These are phyloP conservation scores for Meteorus sp. DNA, from an alignment of 1,140 invertebrate species.

Conservation along the genomic window DNA sequence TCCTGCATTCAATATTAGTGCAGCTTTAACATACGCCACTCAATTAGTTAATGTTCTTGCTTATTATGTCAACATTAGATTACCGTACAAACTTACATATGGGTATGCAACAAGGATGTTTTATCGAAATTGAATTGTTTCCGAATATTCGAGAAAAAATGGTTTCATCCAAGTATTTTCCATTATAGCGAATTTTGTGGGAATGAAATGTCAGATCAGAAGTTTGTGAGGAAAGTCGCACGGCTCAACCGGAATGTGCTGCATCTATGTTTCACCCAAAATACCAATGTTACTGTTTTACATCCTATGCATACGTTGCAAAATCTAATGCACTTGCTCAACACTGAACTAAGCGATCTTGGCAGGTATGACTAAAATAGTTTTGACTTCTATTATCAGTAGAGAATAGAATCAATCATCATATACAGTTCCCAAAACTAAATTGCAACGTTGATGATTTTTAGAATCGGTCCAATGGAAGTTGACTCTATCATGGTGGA, in stretches of 20 bases:
- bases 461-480: constrained; percentile 64
- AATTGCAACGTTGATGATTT: not conserved
- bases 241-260: constrained; percentile 81
- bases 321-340: constrained; percentile 73
- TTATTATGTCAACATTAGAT: constrained; percentile 73
- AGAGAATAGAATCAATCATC: not conserved
- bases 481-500: constrained; percentile 58
- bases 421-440: constrained; percentile 2
- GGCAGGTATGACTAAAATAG: constrained; percentile 62
- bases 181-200: constrained; percentile 73
- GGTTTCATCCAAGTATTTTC: constrained; percentile 6
- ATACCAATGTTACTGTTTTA: constrained; percentile 66
- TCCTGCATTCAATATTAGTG: constrained; percentile 73
- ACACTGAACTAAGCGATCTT: constrained; percentile 67
- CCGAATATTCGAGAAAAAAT: constrained; percentile 4
- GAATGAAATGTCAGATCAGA: constrained; percentile 69
- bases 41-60: constrained; percentile 80
- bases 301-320: constrained; percentile 72
- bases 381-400: constrained; percentile 23
- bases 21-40: constrained; percentile 78
- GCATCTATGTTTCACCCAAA: constrained; percentile 79
- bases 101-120: constrained; percentile 63
- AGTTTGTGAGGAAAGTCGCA: constrained; percentile 74
- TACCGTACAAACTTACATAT: constrained; percentile 76
- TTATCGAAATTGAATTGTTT: constrained; percentile 16